Percentiles rank a stretch among this genome's conserved stretches.
Evolutionary conservation across 2,113 vertebrate species (phyloP).

Genomic region (Scophthalmus maximus): DNA sequence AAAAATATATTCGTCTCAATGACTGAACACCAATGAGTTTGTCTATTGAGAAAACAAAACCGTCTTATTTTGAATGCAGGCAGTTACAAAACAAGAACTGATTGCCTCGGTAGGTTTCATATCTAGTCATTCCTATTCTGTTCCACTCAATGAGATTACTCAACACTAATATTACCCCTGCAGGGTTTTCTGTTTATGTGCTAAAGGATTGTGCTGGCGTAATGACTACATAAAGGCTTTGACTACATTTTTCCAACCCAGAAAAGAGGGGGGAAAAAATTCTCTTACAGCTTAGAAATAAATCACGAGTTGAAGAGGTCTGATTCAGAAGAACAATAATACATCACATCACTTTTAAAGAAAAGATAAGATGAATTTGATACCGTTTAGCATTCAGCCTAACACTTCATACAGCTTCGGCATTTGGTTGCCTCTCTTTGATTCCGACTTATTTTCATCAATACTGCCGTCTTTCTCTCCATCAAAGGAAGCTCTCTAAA

Average conservation of each 20-base stretch:
- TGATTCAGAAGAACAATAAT: conserved; percentile 15
- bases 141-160: conserved; percentile 20
- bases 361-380: conserved; percentile 10
- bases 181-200: conserved; percentile 36
- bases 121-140: conserved; percentile 2
- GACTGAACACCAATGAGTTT: no score
- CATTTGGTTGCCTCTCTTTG: conserved; percentile 46
- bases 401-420: conserved; percentile 24
- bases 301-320: not conserved
- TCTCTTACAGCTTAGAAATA: not conserved
- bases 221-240: conserved; percentile 19
- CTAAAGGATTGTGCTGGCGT: conserved; percentile 15
- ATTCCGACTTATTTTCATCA: conserved; percentile 57
- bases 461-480: conserved; percentile 30
- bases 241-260: conserved; percentile 14
- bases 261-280: conserved; percentile 5
- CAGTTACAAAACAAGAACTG: conserved; percentile 4
- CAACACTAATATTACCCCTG: conserved; percentile 13
- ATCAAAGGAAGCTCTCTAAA: conserved; percentile 48
- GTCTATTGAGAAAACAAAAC: no score
- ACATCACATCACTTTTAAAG: not conserved
- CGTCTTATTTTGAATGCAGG: not conserved
- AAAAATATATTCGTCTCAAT: not conserved
- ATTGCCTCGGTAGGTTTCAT: not conserved
- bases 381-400: conserved; percentile 34